Percentiles rank a stretch among this genome's conserved stretches.
Conservation (phyloP, 64 coral and sea anemone genomes). For the Trachythela sp. region DNA sequence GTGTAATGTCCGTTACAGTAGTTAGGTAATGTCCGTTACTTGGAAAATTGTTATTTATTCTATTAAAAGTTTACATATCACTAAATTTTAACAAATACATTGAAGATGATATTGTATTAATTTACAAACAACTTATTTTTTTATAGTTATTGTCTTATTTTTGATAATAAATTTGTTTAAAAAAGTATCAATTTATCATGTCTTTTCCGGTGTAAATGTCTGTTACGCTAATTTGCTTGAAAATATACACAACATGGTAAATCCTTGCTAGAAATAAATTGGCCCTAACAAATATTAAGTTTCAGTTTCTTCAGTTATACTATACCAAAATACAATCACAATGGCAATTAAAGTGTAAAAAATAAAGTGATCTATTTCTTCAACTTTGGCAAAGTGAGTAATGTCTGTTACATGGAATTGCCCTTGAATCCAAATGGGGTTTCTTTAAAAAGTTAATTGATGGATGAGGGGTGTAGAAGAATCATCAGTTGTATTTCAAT, state of each 20-base stretch:
- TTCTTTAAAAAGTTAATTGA: too few species aligned
- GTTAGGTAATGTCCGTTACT: neutral
- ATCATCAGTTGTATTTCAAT: too few species aligned
- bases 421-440: too few species aligned
- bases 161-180: neutral
- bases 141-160: neutral
- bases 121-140: too few species aligned
- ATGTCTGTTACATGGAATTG: neutral
- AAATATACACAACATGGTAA: neutral
- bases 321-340: neutral
- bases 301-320: neutral
- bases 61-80: too few species aligned
- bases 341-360: neutral
- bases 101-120: too few species aligned
- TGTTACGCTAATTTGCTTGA: neutral
- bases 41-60: neutral
- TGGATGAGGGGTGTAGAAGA: too few species aligned
- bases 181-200: neutral
- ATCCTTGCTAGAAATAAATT: neutral
- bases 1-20: conserved; percentile 38
- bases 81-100: too few species aligned
- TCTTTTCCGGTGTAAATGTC: neutral
- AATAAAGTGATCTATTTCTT: neutral
- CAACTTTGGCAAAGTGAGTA: neutral
- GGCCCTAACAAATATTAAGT: neutral